These are phyloP conservation scores for Ctenoplectra terminalis DNA, from an alignment of 1,140 invertebrate species.

Conservation along the genomic window DNA sequence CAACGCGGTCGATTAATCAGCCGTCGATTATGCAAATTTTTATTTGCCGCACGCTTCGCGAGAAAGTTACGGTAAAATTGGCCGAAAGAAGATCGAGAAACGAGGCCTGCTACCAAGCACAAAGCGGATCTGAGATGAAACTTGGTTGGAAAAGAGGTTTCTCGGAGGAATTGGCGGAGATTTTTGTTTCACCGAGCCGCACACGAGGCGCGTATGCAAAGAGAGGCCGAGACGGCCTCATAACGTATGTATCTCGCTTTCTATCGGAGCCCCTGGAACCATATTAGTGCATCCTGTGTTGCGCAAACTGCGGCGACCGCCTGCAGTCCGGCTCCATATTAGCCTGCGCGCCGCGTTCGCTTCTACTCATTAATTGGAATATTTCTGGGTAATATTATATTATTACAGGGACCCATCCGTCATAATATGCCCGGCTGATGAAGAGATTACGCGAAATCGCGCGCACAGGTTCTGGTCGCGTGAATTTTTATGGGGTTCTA, in stretches of 20 bases:
- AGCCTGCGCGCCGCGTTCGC: conserved; percentile 39
- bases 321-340: conserved; percentile 62
- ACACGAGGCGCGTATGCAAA: conserved; percentile 58
- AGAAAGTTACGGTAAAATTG: conserved; percentile 37
- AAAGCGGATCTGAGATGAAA: conserved; percentile 6
- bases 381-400: conserved; percentile 36
- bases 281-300: conserved; percentile 70
- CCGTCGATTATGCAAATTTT: conserved; percentile 31
- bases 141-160: conserved; percentile 40
- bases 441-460: not conserved
- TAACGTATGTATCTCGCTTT: conserved; percentile 71
- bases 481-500: no score
- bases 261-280: conserved; percentile 61
- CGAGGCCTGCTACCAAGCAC: not conserved
- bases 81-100: conserved; percentile 26
- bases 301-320: conserved; percentile 60
- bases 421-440: not conserved
- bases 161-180: conserved; percentile 35
- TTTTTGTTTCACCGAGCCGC: conserved; percentile 44
- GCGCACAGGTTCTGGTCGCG: no score
- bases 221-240: conserved; percentile 54
- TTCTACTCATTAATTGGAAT: conserved; percentile 50
- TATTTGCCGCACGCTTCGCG: conserved; percentile 8
- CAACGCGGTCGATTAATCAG: conserved; percentile 22
- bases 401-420: not conserved